Conservation (phyloP, 2,113 vertebrate genomes). For the Oncorhynchus mykiss region DNA sequence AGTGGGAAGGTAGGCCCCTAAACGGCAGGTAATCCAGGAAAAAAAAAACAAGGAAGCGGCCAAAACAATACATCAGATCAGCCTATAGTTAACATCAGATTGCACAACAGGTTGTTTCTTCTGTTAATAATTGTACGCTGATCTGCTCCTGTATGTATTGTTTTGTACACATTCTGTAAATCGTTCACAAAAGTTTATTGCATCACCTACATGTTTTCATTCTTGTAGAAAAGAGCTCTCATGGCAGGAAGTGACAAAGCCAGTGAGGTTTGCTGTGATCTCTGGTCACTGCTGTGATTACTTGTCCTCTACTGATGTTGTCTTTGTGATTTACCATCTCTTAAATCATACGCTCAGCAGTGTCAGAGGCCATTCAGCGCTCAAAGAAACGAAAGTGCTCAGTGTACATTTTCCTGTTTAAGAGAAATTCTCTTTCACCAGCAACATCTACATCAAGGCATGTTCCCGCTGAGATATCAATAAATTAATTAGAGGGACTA, state of each 20-base stretch:
- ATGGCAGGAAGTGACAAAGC: background rate
- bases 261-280: background rate
- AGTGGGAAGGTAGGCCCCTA: no score
- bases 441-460: conserved; percentile 33
- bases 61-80: no score
- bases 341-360: conserved; percentile 13
- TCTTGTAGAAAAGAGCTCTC: no score
- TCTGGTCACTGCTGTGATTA: conserved; percentile 3
- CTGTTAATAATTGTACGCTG: no score
- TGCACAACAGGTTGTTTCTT: no score
- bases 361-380: conserved; percentile 20
- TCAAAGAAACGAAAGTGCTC: conserved; percentile 12
- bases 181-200: no score
- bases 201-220: no score
- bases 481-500: conserved; percentile 21
- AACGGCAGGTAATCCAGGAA: no score
- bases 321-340: conserved; percentile 5
- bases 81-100: no score
- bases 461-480: conserved; percentile 35
- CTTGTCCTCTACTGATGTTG: background rate
- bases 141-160: no score
- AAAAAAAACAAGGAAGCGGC: no score
- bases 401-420: conserved; percentile 13
- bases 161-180: no score
- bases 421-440: conserved; percentile 7